Percentiles rank a stretch among this genome's conserved stretches.
Conservation (phyloP, 2,888 invertebrate genomes). For the Standfussiana lucernea region DNA sequence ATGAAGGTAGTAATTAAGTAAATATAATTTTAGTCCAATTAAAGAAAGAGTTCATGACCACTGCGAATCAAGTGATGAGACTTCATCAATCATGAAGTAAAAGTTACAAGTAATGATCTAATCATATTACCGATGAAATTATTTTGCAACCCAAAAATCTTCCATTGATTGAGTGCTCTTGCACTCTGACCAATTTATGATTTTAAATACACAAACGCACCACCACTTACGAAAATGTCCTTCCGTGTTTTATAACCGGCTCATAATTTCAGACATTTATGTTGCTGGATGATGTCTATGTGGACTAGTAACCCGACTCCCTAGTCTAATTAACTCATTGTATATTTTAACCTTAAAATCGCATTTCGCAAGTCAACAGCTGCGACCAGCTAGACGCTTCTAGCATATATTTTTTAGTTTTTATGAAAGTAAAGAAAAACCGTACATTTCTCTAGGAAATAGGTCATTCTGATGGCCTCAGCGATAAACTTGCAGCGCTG, state of each 20-base stretch:
- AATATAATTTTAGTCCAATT: background rate
- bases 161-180: background rate
- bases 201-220: background rate
- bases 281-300: background rate
- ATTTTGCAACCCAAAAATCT: background rate
- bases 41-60: slow-evolving; percentile 1
- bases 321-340: background rate
- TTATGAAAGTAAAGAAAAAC: slow-evolving; percentile 36
- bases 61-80: background rate
- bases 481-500: slow-evolving; percentile 26
- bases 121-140: slow-evolving; percentile 1
- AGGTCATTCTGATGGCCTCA: slow-evolving; percentile 46
- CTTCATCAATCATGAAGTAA: slow-evolving; percentile 12
- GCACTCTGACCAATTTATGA: background rate
- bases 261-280: background rate
- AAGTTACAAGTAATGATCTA: slow-evolving; percentile 10
- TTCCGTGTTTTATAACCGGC: background rate
- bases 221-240: too few species aligned
- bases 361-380: background rate
- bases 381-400: too few species aligned
- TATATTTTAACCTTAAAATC: background rate
- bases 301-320: background rate
- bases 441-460: slow-evolving; percentile 14
- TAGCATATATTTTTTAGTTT: slow-evolving; percentile 2
- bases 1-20: background rate